Percentiles rank a stretch among this genome's conserved stretches.
These are phyloP conservation scores for Ashinkailepas kermadecensis DNA, from an alignment of 2,888 invertebrate genomes.

Conservation along the genomic window DNA sequence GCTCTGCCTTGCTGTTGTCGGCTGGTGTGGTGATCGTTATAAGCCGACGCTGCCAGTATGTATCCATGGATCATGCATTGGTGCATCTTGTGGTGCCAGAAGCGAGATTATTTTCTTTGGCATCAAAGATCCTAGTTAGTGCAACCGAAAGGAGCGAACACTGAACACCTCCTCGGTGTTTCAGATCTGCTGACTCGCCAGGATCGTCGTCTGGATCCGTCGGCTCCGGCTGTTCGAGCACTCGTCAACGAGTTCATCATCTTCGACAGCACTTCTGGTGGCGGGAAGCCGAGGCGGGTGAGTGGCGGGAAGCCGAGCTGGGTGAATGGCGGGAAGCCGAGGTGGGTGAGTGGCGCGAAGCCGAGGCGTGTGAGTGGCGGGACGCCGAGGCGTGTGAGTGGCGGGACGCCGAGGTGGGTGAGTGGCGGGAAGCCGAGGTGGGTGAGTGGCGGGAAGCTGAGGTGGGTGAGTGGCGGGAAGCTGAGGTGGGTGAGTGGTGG, in stretches of 20 bases:
- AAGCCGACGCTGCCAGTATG: too few relatives aligned
- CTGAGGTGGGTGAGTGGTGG: too few relatives aligned
- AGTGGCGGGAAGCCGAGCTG: not conserved
- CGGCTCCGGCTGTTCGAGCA: not conserved
- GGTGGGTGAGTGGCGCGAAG: not conserved
- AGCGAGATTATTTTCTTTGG: too few relatives aligned
- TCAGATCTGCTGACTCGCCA: not conserved
- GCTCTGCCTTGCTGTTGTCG: too few relatives aligned
- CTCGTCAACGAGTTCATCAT: conserved; percentile 4
- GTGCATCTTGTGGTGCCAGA: too few relatives aligned
- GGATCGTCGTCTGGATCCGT: not conserved
- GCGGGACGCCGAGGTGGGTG: not conserved
- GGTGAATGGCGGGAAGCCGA: too few relatives aligned
- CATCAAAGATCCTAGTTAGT: too few relatives aligned
- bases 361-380: not conserved
- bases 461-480: too few relatives aligned
- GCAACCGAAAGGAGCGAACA: too few relatives aligned
- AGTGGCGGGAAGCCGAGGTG: not conserved
- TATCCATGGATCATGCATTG: too few relatives aligned
- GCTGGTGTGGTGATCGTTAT: too few relatives aligned
- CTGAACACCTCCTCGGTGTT: not conserved
- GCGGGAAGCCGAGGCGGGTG: not conserved
- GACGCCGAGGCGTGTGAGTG: not conserved
- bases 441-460: not conserved
- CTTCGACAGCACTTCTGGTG: not conserved